Percentiles rank a stretch among this genome's conserved stretches.
phyloP scores from a whole-genome alignment of 1,140 invertebrate genomes.

The Hylyphantes graminicola region DNA sequence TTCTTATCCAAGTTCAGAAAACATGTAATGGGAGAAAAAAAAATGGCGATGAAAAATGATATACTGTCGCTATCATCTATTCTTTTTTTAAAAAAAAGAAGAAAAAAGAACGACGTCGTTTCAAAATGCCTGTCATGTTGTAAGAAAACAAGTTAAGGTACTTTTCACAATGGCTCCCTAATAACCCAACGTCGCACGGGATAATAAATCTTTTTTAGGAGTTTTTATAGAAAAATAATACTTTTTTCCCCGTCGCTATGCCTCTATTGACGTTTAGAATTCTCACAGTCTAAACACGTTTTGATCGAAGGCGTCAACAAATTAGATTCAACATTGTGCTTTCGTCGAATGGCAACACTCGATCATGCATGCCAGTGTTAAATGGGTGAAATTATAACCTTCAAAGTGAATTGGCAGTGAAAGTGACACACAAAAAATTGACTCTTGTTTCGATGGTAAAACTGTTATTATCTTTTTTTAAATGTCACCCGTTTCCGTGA shows the following conservation, averaged over 20 bases:
- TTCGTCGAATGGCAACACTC: constrained; percentile 45
- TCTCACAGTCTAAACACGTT: constrained; percentile 59
- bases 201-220: constrained; percentile 49
- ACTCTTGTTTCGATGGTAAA: background rate
- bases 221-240: background rate
- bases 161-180: constrained; percentile 55
- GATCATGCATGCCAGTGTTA: background rate
- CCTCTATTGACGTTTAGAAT: constrained; percentile 34
- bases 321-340: constrained; percentile 38
- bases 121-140: constrained; percentile 54
- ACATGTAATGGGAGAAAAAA: background rate
- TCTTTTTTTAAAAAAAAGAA: background rate
- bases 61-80: no score
- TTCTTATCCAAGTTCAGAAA: constrained; percentile 9
- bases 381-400: constrained; percentile 11
- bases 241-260: background rate
- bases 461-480: constrained; percentile 39
- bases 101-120: constrained; percentile 1
- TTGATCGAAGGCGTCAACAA: constrained; percentile 60
- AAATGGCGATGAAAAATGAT: background rate
- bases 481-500: background rate
- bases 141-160: constrained; percentile 58
- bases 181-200: constrained; percentile 53
- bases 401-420: constrained; percentile 15
- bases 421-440: constrained; percentile 49